Percentiles rank a stretch among this genome's conserved stretches.
Conservation (phyloP, 2,797 vertebrate genomes). For the Enteromius anoplus region DNA sequence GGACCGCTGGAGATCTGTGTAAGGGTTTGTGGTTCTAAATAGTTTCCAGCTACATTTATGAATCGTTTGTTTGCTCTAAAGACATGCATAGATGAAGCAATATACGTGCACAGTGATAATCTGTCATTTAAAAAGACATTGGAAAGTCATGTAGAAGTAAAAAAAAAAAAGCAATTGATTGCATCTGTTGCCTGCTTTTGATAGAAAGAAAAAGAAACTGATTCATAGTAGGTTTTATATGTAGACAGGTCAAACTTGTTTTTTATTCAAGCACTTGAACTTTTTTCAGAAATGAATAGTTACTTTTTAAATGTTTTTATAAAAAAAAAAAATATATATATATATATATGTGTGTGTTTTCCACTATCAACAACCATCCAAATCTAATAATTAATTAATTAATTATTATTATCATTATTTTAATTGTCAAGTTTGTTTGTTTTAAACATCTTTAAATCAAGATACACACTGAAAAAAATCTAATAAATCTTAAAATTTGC, state of each 20-base stretch:
- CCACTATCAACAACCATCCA: background rate
- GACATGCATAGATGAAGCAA: background rate
- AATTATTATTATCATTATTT: too few relatives aligned
- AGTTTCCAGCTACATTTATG: background rate
- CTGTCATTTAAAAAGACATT: background rate
- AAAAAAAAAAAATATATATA: background rate
- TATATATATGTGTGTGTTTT: background rate
- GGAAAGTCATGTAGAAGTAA: background rate
- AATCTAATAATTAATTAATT: too few relatives aligned
- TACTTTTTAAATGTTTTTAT: background rate
- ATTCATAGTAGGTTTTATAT: background rate
- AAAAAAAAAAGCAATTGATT: background rate
- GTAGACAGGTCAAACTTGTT: background rate
- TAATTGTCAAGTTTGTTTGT: background rate
- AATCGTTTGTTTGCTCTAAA: background rate
- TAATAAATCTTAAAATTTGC: too few relatives aligned
- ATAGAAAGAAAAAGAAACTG: background rate
- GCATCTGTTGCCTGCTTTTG: slow-evolving; percentile 14
- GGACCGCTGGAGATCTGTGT: background rate
- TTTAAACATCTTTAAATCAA: background rate
- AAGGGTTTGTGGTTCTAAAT: background rate
- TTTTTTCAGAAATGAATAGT: background rate
- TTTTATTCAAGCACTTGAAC: background rate
- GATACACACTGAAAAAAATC: too few relatives aligned
- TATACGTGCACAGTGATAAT: background rate